Evolutionary conservation across 2,797 vertebrate genomes (phyloP), one percentile per base, ranked within the genome.

Genomic region (Enteromius trimaculatus): DNA sequence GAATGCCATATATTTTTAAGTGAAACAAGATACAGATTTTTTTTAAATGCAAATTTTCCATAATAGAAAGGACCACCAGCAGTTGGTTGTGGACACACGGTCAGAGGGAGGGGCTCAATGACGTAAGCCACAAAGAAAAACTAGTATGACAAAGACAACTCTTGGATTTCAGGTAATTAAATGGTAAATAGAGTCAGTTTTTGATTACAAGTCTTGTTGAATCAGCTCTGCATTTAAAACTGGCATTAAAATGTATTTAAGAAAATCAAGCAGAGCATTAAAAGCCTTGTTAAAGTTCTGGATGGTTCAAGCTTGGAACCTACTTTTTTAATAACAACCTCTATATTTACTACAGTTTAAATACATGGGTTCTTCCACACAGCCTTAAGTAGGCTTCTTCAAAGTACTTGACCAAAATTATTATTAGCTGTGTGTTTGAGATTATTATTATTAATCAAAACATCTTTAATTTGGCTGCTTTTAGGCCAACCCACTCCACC

Each of bases 401-500:
- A 26, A 69, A 80, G 14, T 39, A 58, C n/a, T 69, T 39, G n/a
- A 29, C 65, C 6, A 6, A 13, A 39, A 62, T 68, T 6, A 44
- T 64, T 21, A 42, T 68, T 23, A 37, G 13, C 55, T 81, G 17
- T 37, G 34, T 21, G 14, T 31, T 47, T 72, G 23, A 74, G 80
- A 39, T 42, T 42, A 64, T 66, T 13, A 74, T 37, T 39, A 3
- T 39, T 81, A 65, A 74, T 74, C 14, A 65, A 64, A 53, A 26
- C 14, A 72, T 51, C 53, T 81, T 26, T 39, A 75, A 42, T 66
- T 39, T 65, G 14, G 23, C 80, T 39, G 31, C n/a, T 65, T 75
- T 10, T 82, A n/a, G 47, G 31, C 80, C 58, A 76, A 82, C 60
- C 31, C 44, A 65, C 58, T 75, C n/a, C 44, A 64, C 44, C 21